phyloP scores from a whole-genome alignment of 2,888 invertebrate genomes.

The Bugulina stolonifera region DNA sequence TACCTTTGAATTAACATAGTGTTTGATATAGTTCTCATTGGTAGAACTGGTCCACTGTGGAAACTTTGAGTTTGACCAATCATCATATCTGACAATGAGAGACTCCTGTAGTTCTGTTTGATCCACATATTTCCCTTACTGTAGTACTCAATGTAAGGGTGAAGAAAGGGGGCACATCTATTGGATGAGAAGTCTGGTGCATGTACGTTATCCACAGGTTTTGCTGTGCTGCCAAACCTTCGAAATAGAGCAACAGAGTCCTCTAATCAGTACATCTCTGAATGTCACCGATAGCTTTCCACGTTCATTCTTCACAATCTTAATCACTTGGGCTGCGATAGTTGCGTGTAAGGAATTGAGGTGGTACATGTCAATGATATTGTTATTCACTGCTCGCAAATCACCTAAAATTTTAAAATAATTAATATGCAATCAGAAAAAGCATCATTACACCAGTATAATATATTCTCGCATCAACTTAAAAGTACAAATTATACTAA shows the following conservation, averaged over 20 bases:
- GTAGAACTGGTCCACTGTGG: constrained; percentile 26
- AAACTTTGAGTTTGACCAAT: constrained; percentile 20
- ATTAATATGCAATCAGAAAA: background rate
- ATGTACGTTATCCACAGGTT: constrained; percentile 25
- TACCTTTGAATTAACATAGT: constrained; percentile 24
- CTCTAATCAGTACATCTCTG: background rate
- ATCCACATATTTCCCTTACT: constrained; percentile 1
- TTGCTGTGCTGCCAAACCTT: constrained; percentile 12
- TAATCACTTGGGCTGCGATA: background rate
- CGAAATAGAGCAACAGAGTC: too few relatives aligned
- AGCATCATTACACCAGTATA: background rate
- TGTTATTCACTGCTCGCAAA: constrained; percentile 26
- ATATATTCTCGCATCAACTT: background rate
- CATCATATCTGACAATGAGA: constrained; percentile 26
- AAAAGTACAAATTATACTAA: too few relatives aligned
- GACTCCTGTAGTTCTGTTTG: constrained; percentile 22
- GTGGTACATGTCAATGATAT: constrained; percentile 28
- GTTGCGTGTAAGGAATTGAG: constrained; percentile 26
- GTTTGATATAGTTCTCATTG: constrained; percentile 23
- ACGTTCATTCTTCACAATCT: constrained; percentile 8
- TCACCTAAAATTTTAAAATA: too few relatives aligned
- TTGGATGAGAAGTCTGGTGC: constrained; percentile 23
- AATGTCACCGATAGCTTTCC: constrained; percentile 20
- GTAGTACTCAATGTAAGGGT: constrained; percentile 25
- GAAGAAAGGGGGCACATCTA: constrained; percentile 21